phyloP scores from a whole-genome alignment of 2,113 vertebrate genomes.

The Petrocephalus microphthalmus region DNA sequence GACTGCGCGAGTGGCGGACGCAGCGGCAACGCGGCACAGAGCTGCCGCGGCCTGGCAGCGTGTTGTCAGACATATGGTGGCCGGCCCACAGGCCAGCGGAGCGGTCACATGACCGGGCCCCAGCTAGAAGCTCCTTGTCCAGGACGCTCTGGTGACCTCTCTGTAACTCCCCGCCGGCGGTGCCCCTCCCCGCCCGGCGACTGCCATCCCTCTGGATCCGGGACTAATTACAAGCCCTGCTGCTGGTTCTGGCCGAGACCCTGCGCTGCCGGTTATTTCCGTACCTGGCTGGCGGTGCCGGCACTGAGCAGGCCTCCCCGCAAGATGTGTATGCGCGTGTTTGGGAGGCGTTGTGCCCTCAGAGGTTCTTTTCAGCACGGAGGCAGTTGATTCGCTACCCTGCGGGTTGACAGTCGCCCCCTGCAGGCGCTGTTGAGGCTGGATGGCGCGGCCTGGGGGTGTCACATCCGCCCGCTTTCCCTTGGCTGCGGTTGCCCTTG shows the following conservation, averaged over 20 bases:
- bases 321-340: neutral
- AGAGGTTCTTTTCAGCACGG: neutral
- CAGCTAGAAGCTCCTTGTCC: neutral
- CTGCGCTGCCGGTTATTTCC: neutral
- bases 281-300: neutral
- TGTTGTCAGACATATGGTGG: neutral
- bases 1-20: neutral
- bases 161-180: neutral
- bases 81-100: neutral
- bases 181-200: neutral
- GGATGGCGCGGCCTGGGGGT: neutral
- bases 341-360: neutral
- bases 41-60: neutral
- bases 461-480: slow-evolving; percentile 11
- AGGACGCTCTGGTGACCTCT: neutral
- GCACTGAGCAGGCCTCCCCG: neutral
- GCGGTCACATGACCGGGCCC: neutral
- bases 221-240: slow-evolving; percentile 15
- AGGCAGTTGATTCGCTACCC: neutral
- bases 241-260: neutral
- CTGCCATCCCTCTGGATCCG: slow-evolving; percentile 7
- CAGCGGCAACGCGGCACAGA: neutral
- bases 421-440: neutral
- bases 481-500: neutral
- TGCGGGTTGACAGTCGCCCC: neutral